Percentiles rank a stretch among this genome's conserved stretches.
Conservation (phyloP, 2,888 invertebrate genomes). For the Drosophila koepferae region DNA sequence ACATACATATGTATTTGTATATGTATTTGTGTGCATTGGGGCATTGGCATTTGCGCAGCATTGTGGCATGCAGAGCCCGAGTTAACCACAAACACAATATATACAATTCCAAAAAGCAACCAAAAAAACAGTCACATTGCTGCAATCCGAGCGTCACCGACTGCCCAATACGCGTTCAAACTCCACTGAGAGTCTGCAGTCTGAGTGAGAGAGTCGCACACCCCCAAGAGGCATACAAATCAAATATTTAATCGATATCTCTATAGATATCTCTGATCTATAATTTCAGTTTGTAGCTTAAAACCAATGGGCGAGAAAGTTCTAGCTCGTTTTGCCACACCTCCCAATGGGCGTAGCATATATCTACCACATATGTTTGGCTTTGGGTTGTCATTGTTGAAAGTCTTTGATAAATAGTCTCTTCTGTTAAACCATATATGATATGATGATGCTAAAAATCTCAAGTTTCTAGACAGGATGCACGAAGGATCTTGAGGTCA, state of each 20-base stretch:
- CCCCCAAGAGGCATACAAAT: too few relatives aligned
- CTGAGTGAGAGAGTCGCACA: too few relatives aligned
- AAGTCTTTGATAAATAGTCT: too few relatives aligned
- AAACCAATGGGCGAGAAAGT: too few relatives aligned
- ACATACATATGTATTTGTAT: neutral
- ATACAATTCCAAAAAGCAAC: constrained; percentile 21
- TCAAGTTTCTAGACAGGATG: neutral
- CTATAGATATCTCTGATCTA: too few relatives aligned
- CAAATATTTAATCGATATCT: too few relatives aligned
- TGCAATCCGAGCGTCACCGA: neutral
- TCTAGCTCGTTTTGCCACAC: too few relatives aligned
- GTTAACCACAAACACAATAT: constrained; percentile 45
- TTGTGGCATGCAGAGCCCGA: constrained; percentile 50
- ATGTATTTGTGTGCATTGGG: constrained; percentile 48
- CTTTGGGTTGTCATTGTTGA: neutral
- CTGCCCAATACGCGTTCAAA: neutral
- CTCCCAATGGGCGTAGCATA: neutral
- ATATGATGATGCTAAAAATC: neutral
- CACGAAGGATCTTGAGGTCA: too few relatives aligned
- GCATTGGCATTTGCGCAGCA: constrained; percentile 59
- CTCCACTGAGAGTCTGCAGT: too few relatives aligned
- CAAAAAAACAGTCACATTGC: constrained; percentile 3
- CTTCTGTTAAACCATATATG: too few relatives aligned
- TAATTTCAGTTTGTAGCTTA: neutral
- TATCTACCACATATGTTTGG: neutral